A percentile compares a stretch with the other conserved stretches of the same genome.
Conservation (phyloP, 2,113 vertebrate species). For the Glaucidium brasilianum region DNA sequence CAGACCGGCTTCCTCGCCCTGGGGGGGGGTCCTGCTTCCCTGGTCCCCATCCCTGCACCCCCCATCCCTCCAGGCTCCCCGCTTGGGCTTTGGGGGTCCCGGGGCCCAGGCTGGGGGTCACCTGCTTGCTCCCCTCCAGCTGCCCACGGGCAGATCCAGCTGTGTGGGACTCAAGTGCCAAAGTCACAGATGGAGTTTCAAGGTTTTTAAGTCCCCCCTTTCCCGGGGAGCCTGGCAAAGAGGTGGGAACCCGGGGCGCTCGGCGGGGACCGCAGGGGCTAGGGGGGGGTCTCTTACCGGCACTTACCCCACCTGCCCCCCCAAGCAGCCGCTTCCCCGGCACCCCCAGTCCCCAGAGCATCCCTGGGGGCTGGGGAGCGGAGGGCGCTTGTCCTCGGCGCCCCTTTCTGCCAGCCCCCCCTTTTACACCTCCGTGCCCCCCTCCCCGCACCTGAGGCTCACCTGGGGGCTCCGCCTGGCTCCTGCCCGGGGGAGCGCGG, state of each 20-base stretch:
- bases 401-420: not conserved
- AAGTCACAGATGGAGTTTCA: slow-evolving; percentile 10
- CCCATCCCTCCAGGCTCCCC: not conserved
- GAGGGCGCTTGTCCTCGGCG: not conserved
- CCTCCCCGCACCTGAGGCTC: not conserved
- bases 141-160: not conserved
- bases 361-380: not conserved
- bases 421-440: not conserved
- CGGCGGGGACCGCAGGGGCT: not conserved
- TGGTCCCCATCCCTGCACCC: too few species aligned
- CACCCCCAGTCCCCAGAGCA: not conserved
- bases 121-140: not conserved
- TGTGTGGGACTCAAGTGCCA: not conserved
- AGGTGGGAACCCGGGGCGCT: not conserved
- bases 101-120: not conserved
- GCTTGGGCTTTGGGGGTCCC: rapidly evolving
- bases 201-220: not conserved
- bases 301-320: not conserved
- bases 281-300: not conserved
- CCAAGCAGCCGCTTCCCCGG: not conserved
- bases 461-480: slow-evolving; percentile 17
- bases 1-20: not conserved
- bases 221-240: not conserved
- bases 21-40: not conserved
- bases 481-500: not conserved